phyloP scores from a whole-genome alignment of 2,113 vertebrate species.

The Electrona antarctica region DNA sequence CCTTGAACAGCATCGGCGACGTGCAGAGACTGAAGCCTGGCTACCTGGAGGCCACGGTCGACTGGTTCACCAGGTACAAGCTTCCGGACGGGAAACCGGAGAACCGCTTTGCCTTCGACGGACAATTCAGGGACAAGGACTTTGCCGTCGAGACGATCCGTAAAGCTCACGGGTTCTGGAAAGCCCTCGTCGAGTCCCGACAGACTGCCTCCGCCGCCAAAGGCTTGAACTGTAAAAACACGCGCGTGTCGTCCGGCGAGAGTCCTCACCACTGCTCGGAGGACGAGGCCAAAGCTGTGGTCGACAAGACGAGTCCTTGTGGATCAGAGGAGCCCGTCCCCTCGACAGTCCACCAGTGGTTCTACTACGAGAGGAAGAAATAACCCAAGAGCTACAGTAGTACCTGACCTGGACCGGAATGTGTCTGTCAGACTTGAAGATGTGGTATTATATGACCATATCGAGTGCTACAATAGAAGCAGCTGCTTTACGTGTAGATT shows the following conservation, averaged over 20 bases:
- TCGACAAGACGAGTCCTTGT: constrained; percentile 73
- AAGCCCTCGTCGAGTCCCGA: constrained; percentile 84
- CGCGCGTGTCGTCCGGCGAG: constrained; percentile 71
- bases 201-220: constrained; percentile 72
- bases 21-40: constrained; percentile 87
- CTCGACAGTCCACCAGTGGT: no score
- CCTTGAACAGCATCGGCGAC: constrained; percentile 88
- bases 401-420: no score
- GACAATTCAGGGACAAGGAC: constrained; percentile 91
- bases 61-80: constrained; percentile 94
- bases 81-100: constrained; percentile 93
- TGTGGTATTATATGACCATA: no score
- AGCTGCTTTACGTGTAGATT: no score
- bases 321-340: neutral
- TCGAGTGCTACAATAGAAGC: no score
- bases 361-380: no score
- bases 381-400: no score
- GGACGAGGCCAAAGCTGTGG: constrained; percentile 81
- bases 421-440: no score
- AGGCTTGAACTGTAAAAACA: constrained; percentile 86
- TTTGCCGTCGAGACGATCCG: constrained; percentile 91
- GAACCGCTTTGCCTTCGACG: constrained; percentile 91
- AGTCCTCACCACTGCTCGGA: constrained; percentile 88
- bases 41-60: constrained; percentile 90
- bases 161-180: constrained; percentile 89